Evolutionary conservation across 2,113 vertebrate species (phyloP).

Genomic region (Chlamydotis undulata): DNA sequence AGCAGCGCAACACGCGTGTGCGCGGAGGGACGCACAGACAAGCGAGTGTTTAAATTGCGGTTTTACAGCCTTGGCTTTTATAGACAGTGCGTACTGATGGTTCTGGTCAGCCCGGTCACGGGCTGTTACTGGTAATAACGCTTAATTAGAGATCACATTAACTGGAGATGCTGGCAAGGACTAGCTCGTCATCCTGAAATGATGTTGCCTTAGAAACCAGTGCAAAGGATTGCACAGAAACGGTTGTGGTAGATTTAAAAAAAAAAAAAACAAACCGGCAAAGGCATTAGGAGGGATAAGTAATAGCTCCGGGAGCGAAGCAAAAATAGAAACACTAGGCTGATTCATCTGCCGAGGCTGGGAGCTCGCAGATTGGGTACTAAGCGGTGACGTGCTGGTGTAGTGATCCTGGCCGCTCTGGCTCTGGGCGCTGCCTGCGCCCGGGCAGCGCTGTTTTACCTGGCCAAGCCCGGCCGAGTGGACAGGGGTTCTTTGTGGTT

Average conservation of each 20-base stretch:
- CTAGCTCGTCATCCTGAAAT: constrained; percentile 75
- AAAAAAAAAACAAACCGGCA: neutral
- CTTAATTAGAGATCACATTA: constrained; percentile 40
- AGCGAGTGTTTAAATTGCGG: neutral
- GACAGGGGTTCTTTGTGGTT: neutral
- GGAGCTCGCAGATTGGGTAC: neutral
- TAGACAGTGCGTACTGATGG: neutral
- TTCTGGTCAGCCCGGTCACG: neutral
- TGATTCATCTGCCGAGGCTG: constrained; percentile 36
- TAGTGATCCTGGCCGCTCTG: neutral
- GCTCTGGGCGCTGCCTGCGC: neutral
- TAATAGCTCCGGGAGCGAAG: constrained; percentile 12
- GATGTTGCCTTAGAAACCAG: constrained; percentile 81
- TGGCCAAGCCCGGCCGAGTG: neutral
- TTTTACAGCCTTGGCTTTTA: neutral
- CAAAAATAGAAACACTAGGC: constrained; percentile 54
- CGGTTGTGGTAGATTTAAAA: constrained; percentile 4
- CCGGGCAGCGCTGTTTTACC: neutral
- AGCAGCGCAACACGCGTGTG: rapidly evolving
- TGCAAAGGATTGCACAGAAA: constrained; percentile 41
- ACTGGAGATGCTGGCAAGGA: constrained; percentile 15
- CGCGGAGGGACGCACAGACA: rapidly evolving
- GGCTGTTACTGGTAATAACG: neutral
- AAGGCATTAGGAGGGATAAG: constrained; percentile 57
- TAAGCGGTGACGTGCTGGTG: neutral